Percentiles rank a stretch among this genome's conserved stretches.
phyloP scores from a whole-genome alignment of 2,797 vertebrate species.

The Mionectes olivaceus region DNA sequence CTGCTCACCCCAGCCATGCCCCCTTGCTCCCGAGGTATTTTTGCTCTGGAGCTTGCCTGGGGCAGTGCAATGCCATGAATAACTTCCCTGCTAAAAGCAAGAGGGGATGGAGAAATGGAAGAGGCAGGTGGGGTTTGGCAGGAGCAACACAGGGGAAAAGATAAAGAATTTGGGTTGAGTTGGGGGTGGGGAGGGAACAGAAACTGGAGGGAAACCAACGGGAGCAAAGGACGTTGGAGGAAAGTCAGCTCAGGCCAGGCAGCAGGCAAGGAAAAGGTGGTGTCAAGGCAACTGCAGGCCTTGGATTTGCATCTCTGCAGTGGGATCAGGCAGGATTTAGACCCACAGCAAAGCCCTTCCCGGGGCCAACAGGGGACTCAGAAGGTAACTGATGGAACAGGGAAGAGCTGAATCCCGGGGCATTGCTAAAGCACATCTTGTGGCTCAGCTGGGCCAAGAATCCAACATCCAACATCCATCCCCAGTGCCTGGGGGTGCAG shows the following conservation, averaged over 20 bases:
- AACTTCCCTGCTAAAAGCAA: conserved; percentile 30
- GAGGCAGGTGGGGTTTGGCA: conserved; percentile 3
- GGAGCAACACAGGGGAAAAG: not conserved
- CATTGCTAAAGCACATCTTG: not conserved
- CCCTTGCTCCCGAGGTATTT: conserved; percentile 52
- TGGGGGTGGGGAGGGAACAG: not conserved
- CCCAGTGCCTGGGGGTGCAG: not conserved
- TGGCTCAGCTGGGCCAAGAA: not conserved
- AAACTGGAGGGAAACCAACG: not conserved
- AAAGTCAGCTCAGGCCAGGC: not conserved
- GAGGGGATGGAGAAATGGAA: conserved; percentile 2
- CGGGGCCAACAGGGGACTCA: not conserved
- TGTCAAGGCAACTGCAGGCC: not conserved
- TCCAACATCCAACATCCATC: not conserved
- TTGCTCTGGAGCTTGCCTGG: conserved; percentile 33
- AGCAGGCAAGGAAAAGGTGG: not conserved
- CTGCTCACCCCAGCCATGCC: conserved; percentile 57
- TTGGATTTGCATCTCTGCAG: not conserved
- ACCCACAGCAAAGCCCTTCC: not conserved
- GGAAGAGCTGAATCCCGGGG: not conserved
- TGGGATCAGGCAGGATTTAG: not conserved
- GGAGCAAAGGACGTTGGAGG: not conserved
- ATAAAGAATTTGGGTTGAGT: not conserved
- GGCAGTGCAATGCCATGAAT: conserved; percentile 60
- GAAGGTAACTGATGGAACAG: not conserved